phyloP scores from a whole-genome alignment of 2,797 vertebrate genomes.

The Galagoides demidoff region DNA sequence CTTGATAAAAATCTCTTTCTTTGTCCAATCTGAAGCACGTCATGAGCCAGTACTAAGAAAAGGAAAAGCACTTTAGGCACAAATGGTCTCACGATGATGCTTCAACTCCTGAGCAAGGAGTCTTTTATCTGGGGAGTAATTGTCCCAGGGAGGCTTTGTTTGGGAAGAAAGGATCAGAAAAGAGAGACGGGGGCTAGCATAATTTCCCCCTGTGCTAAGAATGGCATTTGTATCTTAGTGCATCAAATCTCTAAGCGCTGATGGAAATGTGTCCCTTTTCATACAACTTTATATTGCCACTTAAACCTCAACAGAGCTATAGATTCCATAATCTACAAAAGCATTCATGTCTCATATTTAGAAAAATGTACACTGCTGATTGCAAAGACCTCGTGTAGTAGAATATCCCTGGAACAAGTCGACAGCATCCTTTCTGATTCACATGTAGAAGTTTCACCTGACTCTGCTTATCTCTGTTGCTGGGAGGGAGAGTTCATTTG shows the following conservation, averaged over 20 bases:
- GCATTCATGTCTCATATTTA: neutral
- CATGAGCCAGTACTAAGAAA: conserved; percentile 37
- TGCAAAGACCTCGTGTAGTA: neutral
- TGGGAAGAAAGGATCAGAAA: conserved; percentile 48
- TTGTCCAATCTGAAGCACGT: conserved; percentile 29
- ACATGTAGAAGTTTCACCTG: too few relatives aligned
- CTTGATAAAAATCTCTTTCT: conserved; percentile 55
- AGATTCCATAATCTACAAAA: conserved; percentile 63
- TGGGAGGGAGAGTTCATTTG: too few relatives aligned
- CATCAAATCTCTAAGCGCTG: conserved; percentile 43
- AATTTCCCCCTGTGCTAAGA: conserved; percentile 61
- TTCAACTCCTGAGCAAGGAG: conserved; percentile 48
- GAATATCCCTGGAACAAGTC: neutral
- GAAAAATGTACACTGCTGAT: neutral
- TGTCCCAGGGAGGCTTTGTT: conserved; percentile 64
- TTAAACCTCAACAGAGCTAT: conserved; percentile 57
- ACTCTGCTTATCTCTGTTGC: too few relatives aligned
- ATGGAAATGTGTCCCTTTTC: conserved; percentile 18
- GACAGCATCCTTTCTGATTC: too few relatives aligned
- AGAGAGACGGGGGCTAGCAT: conserved; percentile 48
- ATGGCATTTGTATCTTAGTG: conserved; percentile 44
- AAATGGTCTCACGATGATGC: conserved; percentile 54
- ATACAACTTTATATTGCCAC: conserved; percentile 48
- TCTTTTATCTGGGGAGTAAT: conserved; percentile 31
- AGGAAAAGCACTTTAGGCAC: conserved; percentile 58